Evolutionary conservation across 2,888 invertebrate species (phyloP), one percentile per base, ranked within the genome.

Genomic region (Nudaria mundana): DNA sequence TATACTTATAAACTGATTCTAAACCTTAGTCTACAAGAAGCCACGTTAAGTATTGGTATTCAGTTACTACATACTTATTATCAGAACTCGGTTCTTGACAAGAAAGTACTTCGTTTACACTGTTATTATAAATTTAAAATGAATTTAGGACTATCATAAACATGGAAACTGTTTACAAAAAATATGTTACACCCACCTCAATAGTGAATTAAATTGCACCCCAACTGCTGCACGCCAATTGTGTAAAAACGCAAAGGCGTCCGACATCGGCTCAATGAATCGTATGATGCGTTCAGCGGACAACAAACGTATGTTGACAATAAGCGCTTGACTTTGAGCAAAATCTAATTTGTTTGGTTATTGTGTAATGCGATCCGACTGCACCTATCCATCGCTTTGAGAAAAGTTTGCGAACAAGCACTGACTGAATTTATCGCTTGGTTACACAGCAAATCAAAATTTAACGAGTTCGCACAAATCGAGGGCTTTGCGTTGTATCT

Each of bases 321-420:
- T 81, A 71, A 82, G 76, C 76, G 84, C 78, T 85, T 86, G 86
- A 88, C 88, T 88, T 83, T 81, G 76, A 81, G 77, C 80, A 79
- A 83, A 87, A 88, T 88, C 86, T 87, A 87, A 88, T 87, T 87
- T 87, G 83, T 82, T 77, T 69, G 77, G 82, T 86, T 84, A 86
- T 87, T 87, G 86, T 88, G 85, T 83, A 84, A 86, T 76, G 76
- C 66, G 83, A 84, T 78, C 77, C 61, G 68, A 65, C 64, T 57
- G 71, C 63, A 55, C 60, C 61, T 67, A 68, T 71, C 61, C 67
- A 68, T 71, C 69, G 71, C 71, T 76, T 80, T 77, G 67, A 71
- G 59, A 56, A 50, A 58, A 64, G 61, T 63, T 67, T 75, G 72
- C 71, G 71, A 65, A 69, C 63, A 63, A 59, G 72, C 71, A 77